Percentiles rank a stretch among this genome's conserved stretches.
Conservation (phyloP, 2,797 vertebrate species). For the Tragopan temminckii region DNA sequence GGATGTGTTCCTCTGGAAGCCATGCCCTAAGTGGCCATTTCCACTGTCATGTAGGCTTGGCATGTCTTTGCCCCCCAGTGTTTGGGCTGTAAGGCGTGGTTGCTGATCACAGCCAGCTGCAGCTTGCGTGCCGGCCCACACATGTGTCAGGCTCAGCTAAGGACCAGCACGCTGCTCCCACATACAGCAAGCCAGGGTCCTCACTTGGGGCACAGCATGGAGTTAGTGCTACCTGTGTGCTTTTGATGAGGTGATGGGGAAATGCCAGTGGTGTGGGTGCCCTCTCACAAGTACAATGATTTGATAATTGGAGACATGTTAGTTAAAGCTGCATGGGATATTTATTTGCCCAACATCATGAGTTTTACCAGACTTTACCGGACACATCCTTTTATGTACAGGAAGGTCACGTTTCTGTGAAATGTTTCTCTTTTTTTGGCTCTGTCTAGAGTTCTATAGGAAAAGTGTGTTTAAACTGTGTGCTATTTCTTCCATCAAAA, state of each 20-base stretch:
- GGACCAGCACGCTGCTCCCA: fast-evolving
- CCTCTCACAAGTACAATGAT: fast-evolving
- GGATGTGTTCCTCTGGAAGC: not conserved
- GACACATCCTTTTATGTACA: not conserved
- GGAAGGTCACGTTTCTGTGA: not conserved
- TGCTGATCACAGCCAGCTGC: too few species aligned
- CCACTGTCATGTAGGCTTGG: not conserved
- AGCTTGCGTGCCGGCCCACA: fast-evolving
- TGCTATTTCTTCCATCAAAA: not conserved
- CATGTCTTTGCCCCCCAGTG: not conserved
- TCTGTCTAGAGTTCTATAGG: not conserved
- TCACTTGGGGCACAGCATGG: fast-evolving
- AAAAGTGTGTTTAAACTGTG: not conserved
- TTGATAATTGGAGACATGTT: fast-evolving
- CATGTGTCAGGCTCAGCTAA: fast-evolving
- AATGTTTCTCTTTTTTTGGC: not conserved
- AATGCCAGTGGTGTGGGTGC: fast-evolving
- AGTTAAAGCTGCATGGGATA: fast-evolving
- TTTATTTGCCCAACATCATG: not conserved
- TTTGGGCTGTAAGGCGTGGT: not conserved
- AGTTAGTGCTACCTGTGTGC: fast-evolving
- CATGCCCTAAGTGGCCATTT: fast-evolving
- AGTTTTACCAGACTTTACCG: not conserved
- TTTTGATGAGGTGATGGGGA: fast-evolving
- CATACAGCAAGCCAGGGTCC: not conserved